Evolutionary conservation across 2,797 vertebrate species (phyloP), one percentile per base, ranked within the genome.

Genomic region (Phaenicophaeus curvirostris): DNA sequence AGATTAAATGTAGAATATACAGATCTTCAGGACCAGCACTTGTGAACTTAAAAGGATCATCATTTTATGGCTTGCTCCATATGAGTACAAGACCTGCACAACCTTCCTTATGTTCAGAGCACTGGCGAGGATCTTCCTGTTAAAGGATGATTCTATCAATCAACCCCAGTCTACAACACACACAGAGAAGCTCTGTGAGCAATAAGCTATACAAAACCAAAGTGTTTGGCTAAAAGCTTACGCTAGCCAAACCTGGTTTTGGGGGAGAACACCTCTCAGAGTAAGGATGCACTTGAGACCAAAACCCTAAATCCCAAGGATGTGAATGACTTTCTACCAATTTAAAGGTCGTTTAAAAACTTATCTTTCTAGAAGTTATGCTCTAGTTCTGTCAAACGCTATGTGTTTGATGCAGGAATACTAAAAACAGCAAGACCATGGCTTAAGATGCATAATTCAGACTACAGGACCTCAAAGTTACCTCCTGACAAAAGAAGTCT

Each of bases 381-480:
- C 18, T 69, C 31, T 11, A 55, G 35, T 37, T 82, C 39, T 57
- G 15, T 28, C 51, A 88, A 58, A 57, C 6, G 27, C 16, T 31
- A 39, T 0, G 9, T 24, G 37, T 28, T 82, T 37, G 6, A 19
- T 42, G 68, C 7, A 87, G 75, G 31, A 53, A 61, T 15, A n/a
- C 0, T 10, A 8, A 88, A 39, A 88, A 39, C 30, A 4, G 18
- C 48, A 63, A 44, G 28, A 76, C 31, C 8, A 61, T 0, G 10
- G 73, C 63, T 65, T 17, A 15, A 35, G 25, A 5, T 46, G 33
- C 6, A 21, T 4, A 61, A 33, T 15, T 76, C 41, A 74, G 41
- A 50, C 39, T 33, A 13, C 0, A 11, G 6, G 58, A 80, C 15
- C 8, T n/a, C 28, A 41, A 3, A 0, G 0, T 19, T 19, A 35